phyloP scores from a whole-genome alignment of 2,888 invertebrate genomes.

The Drosophila ochracea region DNA sequence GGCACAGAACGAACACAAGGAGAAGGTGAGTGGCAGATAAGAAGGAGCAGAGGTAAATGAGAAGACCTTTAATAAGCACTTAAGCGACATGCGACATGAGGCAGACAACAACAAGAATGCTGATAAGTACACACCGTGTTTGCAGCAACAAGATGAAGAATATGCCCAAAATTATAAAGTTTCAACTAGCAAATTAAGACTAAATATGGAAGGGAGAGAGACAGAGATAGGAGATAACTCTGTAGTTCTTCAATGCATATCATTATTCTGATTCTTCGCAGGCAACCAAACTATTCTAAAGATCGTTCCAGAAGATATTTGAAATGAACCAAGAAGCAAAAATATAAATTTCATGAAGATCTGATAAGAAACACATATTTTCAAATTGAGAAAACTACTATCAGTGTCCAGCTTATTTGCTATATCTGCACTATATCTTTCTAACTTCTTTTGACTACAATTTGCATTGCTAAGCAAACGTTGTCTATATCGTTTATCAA shows the following conservation, averaged over 20 bases:
- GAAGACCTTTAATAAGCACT: constrained; percentile 56
- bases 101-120: constrained; percentile 17
- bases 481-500: background rate
- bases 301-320: background rate
- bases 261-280: background rate
- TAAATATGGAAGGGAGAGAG: no score
- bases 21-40: background rate
- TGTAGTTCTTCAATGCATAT: background rate
- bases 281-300: background rate
- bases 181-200: background rate
- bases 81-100: constrained; percentile 42
- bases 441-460: background rate
- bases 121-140: constrained; percentile 2
- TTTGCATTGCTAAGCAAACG: background rate
- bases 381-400: background rate
- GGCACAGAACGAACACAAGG: constrained; percentile 38
- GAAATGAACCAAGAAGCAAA: background rate
- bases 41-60: background rate
- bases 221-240: background rate
- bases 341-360: background rate
- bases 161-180: constrained; percentile 10
- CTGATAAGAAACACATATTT: background rate
- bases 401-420: background rate
- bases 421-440: background rate
- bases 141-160: background rate